These are phyloP conservation scores for Zele albiditarsus DNA, from an alignment of 2,888 invertebrate genomes.

Conservation along the genomic window DNA sequence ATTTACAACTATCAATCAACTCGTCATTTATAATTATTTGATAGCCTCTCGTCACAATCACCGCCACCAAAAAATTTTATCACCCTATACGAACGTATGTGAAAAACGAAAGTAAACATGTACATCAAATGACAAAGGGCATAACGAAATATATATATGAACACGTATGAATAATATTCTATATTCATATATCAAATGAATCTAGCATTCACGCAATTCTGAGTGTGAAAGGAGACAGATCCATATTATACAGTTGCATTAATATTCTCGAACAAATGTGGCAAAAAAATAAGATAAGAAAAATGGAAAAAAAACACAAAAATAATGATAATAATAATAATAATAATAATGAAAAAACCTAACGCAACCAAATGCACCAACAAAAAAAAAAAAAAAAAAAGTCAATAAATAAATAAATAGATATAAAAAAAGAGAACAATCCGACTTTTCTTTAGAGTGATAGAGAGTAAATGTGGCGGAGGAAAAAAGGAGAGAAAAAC, in stretches of 20 bases:
- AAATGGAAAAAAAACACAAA: too few relatives aligned
- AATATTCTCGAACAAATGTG: background rate
- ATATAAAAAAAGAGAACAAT: too few relatives aligned
- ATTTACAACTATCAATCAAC: constrained; percentile 62
- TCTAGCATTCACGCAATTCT: background rate
- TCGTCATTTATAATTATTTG: constrained; percentile 60
- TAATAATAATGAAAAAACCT: too few relatives aligned
- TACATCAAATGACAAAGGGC: background rate
- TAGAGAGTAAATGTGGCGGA: constrained; percentile 18
- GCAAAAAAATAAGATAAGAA: background rate
- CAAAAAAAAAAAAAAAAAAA: too few relatives aligned
- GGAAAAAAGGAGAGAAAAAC: constrained; percentile 17
- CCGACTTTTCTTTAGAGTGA: background rate
- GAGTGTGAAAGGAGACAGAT: too few relatives aligned
- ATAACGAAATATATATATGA: background rate
- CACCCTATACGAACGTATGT: background rate
- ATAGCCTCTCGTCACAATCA: constrained; percentile 1
- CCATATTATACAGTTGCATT: too few relatives aligned
- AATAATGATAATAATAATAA: too few relatives aligned
- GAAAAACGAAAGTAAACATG: background rate
- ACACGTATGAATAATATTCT: background rate
- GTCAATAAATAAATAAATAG: too few relatives aligned
- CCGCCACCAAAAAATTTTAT: background rate
- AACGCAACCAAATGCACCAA: too few relatives aligned
- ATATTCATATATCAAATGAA: background rate